phyloP scores from a whole-genome alignment of 2,797 vertebrate species.

The Gouania willdenowi region DNA sequence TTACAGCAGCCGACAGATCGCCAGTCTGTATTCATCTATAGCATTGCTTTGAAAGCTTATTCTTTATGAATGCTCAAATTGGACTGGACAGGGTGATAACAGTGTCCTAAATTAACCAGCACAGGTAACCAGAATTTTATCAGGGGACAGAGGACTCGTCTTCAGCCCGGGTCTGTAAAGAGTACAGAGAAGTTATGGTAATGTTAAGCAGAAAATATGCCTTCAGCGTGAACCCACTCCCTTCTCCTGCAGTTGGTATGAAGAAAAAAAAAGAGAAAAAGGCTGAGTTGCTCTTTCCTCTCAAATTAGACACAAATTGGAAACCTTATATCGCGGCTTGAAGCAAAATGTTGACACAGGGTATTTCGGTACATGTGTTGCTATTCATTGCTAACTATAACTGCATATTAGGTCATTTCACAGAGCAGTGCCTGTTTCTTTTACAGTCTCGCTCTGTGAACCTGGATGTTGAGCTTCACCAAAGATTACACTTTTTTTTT shows the following conservation, averaged over 20 bases:
- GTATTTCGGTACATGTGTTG: slow-evolving; percentile 46
- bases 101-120: slow-evolving; percentile 76
- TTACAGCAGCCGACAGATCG: slow-evolving; percentile 94
- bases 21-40: slow-evolving; percentile 94
- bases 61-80: slow-evolving; percentile 93
- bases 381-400: slow-evolving; percentile 41
- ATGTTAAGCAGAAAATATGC: slow-evolving; percentile 62
- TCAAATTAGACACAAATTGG: slow-evolving; percentile 65
- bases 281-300: slow-evolving; percentile 57
- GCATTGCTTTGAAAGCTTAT: slow-evolving; percentile 96
- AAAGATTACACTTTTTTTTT: slow-evolving; percentile 17
- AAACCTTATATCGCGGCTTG: slow-evolving; percentile 42
- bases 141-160: slow-evolving; percentile 55
- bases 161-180: slow-evolving; percentile 44
- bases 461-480: slow-evolving; percentile 8
- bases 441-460: slow-evolving; percentile 18
- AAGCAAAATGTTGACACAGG: slow-evolving; percentile 59
- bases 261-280: slow-evolving; percentile 61
- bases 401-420: slow-evolving; percentile 46
- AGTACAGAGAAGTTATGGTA: slow-evolving; percentile 48
- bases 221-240: slow-evolving; percentile 59
- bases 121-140: slow-evolving; percentile 80
- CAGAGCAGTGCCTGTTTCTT: slow-evolving; percentile 25
- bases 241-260: slow-evolving; percentile 53
- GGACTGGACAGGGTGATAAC: slow-evolving; percentile 86